Conservation (phyloP, 2,113 vertebrate genomes). For the Neodon shergylaensis region DNA sequence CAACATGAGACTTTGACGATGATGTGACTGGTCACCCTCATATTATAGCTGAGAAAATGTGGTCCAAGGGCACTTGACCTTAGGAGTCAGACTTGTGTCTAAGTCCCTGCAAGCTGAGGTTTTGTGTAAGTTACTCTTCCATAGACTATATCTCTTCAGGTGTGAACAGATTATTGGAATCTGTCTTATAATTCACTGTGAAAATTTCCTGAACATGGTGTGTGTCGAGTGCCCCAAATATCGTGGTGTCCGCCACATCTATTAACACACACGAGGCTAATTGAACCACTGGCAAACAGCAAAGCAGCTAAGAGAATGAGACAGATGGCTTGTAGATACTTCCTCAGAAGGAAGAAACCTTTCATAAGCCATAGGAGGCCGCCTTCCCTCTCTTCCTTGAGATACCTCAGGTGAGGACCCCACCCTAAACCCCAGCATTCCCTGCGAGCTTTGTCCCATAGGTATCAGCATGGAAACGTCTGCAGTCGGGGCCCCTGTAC, state of each 20-base stretch:
- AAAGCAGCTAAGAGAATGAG: not conserved
- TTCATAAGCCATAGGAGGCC: not conserved
- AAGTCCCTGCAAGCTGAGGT: not conserved
- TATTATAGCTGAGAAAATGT: not conserved
- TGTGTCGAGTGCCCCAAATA: not conserved
- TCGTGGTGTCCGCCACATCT: not conserved
- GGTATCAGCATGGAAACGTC: slow-evolving; percentile 27
- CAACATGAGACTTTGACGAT: not conserved
- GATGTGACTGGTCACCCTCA: not conserved
- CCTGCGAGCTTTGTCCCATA: not conserved
- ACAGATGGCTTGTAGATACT: not conserved
- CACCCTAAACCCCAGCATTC: not conserved
- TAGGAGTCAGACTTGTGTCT: not conserved
- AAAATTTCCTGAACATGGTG: not conserved
- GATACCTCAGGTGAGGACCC: not conserved
- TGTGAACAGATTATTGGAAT: not conserved
- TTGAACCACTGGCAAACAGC: slow-evolving; percentile 9
- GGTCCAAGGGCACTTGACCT: not conserved
- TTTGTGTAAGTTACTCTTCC: not conserved
- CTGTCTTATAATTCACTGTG: not conserved
- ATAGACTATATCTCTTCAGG: not conserved
- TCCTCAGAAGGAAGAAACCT: slow-evolving; percentile 37
- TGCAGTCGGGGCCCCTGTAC: not conserved
- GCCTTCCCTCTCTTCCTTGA: not conserved
- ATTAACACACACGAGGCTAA: slow-evolving; percentile 27